Conservation (phyloP, 2,113 vertebrate species). For the Aramus guarauna region DNA sequence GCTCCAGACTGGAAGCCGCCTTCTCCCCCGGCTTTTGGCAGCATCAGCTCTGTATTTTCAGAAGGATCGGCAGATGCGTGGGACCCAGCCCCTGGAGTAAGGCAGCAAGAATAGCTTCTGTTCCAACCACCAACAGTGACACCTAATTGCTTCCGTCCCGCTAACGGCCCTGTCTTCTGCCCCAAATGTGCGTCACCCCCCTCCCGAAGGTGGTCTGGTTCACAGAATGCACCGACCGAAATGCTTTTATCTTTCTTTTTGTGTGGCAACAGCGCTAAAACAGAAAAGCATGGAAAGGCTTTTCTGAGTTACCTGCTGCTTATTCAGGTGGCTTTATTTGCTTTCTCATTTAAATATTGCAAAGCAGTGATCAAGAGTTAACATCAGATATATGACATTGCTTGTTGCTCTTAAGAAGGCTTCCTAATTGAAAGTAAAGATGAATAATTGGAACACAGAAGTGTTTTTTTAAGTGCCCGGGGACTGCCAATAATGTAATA, state of each 20-base stretch:
- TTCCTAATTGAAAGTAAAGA: not conserved
- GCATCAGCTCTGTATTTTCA: not conserved
- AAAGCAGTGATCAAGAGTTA: conserved; percentile 8
- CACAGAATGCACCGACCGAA: not conserved
- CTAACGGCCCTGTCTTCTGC: not conserved
- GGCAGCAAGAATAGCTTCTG: not conserved
- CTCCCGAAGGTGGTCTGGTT: not conserved
- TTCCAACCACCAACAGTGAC: not conserved
- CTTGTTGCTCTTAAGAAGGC: not conserved
- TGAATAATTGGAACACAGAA: not conserved
- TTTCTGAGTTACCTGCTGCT: not conserved
- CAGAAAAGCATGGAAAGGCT: not conserved
- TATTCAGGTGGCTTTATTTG: conserved; percentile 25
- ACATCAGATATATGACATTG: not conserved
- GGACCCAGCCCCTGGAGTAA: not conserved
- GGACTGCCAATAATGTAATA: not conserved
- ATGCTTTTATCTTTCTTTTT: not conserved
- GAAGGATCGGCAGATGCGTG: not conserved
- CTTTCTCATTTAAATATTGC: conserved; percentile 19
- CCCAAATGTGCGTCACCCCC: not conserved
- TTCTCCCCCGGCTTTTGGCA: not conserved
- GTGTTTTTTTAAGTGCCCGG: not conserved
- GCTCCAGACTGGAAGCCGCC: not conserved
- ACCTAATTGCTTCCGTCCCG: not conserved
- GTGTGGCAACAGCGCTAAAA: not conserved